These are phyloP conservation scores for Drosophila koepferae DNA, from an alignment of 2,888 invertebrate genomes.

Conservation along the genomic window DNA sequence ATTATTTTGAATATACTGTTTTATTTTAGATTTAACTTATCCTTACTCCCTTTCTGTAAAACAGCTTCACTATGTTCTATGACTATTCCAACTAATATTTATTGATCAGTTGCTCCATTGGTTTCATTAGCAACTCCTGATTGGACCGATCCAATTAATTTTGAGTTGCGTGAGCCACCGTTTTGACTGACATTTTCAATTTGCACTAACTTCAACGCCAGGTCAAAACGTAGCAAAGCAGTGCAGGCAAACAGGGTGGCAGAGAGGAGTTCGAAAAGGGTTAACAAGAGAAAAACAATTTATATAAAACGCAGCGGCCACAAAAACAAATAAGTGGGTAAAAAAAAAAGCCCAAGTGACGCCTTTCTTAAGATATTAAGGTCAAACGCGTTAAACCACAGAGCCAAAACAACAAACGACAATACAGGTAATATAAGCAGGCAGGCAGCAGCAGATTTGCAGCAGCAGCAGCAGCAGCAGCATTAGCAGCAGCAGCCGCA, in stretches of 20 bases:
- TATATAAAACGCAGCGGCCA: conserved; percentile 33
- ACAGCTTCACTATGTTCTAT: neutral
- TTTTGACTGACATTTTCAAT: conserved; percentile 72
- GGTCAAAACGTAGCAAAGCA: conserved; percentile 11
- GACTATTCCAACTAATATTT: neutral
- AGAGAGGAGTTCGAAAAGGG: neutral
- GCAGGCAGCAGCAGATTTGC: conserved; percentile 69
- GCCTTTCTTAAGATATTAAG: conserved; percentile 77
- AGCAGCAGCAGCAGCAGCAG: conserved; percentile 36
- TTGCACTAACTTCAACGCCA: conserved; percentile 50
- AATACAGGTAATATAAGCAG: conserved; percentile 57
- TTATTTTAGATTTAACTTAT: too few species aligned
- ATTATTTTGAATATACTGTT: too few species aligned
- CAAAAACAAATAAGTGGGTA: conserved; percentile 5
- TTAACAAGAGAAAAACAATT: conserved; percentile 35
- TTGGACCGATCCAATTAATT: conserved; percentile 6
- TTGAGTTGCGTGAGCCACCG: conserved; percentile 5
- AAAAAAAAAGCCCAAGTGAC: conserved; percentile 59
- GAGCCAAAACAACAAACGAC: conserved; percentile 38
- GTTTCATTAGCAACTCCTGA: neutral
- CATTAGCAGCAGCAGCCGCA: conserved; percentile 62
- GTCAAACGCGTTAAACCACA: conserved; percentile 77
- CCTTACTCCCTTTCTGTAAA: neutral
- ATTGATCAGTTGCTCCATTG: neutral
- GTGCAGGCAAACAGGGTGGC: neutral